Base-by-base conservation (phyloP, 2,888 invertebrate genomes). In the Aleiodes alternator region DNA sequence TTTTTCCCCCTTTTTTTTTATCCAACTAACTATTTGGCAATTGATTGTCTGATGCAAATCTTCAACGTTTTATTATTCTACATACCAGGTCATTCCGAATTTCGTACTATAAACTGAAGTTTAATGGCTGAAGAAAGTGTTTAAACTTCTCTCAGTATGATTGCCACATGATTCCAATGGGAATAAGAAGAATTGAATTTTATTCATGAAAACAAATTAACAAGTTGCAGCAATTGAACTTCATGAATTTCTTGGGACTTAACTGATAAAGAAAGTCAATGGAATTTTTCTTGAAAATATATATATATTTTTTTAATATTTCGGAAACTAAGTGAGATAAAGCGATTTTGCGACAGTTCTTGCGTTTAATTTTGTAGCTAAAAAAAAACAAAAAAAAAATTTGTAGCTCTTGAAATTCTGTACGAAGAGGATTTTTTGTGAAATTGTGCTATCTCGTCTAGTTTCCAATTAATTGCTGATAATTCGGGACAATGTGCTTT, bases 1-100 rank as follows among this genome's bases (percentile, higher is more conserved):
- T 23, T 23, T 23, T 23, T 23, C 2, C 2, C 23, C 43, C 57
- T 56, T 29, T 12, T 11, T 51, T 6, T 56, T 48, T 43, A 48
- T 43, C 64, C 57, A 68, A 23, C 76, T 79, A 68, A 23, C 76
- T 80, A 83, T 83, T 83, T 81, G 83, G 81, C 80, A 83, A 80
- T 83, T 82, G 79, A 83, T 83, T 79, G 80, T 74, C 73, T 78
- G 80, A 82, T 83, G 80, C 80, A 82, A 83, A 83, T 82, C 78
- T 78, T 76, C 43, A 8, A 43, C 43, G 43, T 72, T 71, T 23
- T 53, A 53, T 53, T 16, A 53, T 53, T 16, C 14, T 8, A 53
- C 14, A n/a, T 8, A 16, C 53, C 16, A 53, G 7, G 53, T 53
- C 53, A 16, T 11, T 53, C 16, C 7, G 14, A 53, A 7, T 9